Evolutionary conservation across 2,797 vertebrate genomes (phyloP).

Genomic region (Hemibagrus guttatus): DNA sequence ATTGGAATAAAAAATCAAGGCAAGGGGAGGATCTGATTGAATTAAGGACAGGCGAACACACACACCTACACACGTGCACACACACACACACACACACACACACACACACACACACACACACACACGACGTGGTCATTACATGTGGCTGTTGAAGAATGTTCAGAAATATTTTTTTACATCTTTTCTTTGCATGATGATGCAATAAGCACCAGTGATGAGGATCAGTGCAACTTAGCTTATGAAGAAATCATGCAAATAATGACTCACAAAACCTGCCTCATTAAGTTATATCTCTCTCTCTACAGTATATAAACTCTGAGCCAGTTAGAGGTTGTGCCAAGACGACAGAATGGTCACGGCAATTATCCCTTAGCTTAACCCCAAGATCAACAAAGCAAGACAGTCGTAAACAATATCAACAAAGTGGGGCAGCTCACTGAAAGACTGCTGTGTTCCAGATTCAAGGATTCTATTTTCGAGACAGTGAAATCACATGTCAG

Average conservation of each 20-base stretch:
- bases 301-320: neutral
- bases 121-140: conserved; percentile 66
- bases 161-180: conserved; percentile 3
- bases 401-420: conserved; percentile 62
- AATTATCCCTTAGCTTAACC: conserved; percentile 69
- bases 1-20: conserved; percentile 95
- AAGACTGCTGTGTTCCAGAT: conserved; percentile 18
- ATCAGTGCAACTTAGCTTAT: neutral
- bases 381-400: conserved; percentile 30
- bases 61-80: conserved; percentile 65
- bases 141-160: neutral
- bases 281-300: conserved; percentile 2
- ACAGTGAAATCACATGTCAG: conserved; percentile 45
- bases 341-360: conserved; percentile 61
- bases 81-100: conserved; percentile 61
- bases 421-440: conserved; percentile 31
- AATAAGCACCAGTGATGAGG: conserved; percentile 2
- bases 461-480: conserved; percentile 35
- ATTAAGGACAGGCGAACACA: conserved; percentile 82
- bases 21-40: conserved; percentile 91
- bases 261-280: conserved; percentile 21
- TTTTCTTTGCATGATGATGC: conserved; percentile 1
- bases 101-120: conserved; percentile 64
- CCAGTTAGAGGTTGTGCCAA: conserved; percentile 57
- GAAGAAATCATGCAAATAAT: conserved; percentile 8